phyloP scores from a whole-genome alignment of 1,140 invertebrate species.

The Propsilocerus akamusi region DNA sequence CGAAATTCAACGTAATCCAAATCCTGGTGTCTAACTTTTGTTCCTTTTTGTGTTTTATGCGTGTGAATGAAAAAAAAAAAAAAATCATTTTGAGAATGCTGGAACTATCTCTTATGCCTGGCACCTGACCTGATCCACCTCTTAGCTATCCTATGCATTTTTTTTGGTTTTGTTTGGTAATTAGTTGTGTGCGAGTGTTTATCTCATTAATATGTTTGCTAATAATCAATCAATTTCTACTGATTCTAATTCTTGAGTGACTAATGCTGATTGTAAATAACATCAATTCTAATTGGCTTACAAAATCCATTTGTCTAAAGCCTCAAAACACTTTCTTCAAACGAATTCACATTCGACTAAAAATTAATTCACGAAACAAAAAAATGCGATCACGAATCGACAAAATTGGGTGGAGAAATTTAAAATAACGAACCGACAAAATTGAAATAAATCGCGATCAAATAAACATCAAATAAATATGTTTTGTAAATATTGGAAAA shows the following conservation, averaged over 20 bases:
- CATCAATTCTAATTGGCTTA: too few relatives aligned
- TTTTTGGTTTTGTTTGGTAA: too few relatives aligned
- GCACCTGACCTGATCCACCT: too few relatives aligned
- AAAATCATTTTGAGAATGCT: conserved; percentile 10
- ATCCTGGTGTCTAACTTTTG: not conserved
- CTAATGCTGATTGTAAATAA: not conserved
- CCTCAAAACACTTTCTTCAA: too few relatives aligned
- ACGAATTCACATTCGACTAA: too few relatives aligned
- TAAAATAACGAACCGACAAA: conserved; percentile 5
- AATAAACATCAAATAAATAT: not conserved
- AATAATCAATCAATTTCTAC: not conserved
- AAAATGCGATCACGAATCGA: not conserved
- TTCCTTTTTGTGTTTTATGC: conserved; percentile 2
- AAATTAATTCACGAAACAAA: not conserved
- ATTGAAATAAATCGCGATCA: not conserved
- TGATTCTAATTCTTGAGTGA: not conserved
- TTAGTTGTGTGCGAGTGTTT: too few relatives aligned
- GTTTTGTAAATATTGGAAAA: not conserved
- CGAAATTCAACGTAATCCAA: not conserved
- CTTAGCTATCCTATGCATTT: not conserved
- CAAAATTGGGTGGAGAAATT: conserved; percentile 5
- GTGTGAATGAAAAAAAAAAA: conserved; percentile 1
- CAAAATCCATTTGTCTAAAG: too few relatives aligned
- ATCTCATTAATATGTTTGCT: not conserved
- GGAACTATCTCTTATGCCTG: conserved; percentile 10